Conservation (phyloP, 2,797 vertebrate species). For the Paratrypauchen microcephalus region DNA sequence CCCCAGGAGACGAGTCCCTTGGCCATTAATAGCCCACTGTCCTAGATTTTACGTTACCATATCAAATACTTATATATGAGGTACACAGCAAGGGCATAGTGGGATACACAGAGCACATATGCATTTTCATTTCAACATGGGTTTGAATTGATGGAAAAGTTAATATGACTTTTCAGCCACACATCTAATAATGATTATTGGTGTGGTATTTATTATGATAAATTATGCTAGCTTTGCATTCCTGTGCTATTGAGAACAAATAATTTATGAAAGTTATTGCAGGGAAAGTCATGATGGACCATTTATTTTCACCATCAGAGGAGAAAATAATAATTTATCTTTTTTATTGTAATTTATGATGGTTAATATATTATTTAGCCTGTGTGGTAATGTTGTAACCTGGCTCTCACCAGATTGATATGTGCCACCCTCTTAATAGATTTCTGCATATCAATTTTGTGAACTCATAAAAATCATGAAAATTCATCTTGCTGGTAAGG, state of each 20-base stretch:
- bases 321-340: neutral
- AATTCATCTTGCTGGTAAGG: too few relatives aligned
- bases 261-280: neutral
- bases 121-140: neutral
- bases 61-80: constrained; percentile 72
- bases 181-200: neutral
- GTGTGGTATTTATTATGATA: constrained; percentile 1
- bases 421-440: too few relatives aligned
- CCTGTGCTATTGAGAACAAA: neutral
- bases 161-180: neutral
- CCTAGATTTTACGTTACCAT: constrained; percentile 67
- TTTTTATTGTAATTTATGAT: neutral
- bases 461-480: too few relatives aligned
- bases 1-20: constrained; percentile 67
- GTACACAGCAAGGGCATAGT: constrained; percentile 11
- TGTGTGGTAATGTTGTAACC: neutral
- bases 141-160: neutral
- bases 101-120: constrained; percentile 30
- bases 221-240: neutral
- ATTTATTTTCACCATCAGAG: neutral
- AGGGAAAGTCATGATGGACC: neutral
- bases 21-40: constrained; percentile 74
- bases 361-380: neutral
- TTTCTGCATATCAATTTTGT: too few relatives aligned
- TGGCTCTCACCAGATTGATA: too few relatives aligned